These are phyloP conservation scores for Gulo gulo DNA, from an alignment of 2,113 vertebrate genomes.

Conservation along the genomic window DNA sequence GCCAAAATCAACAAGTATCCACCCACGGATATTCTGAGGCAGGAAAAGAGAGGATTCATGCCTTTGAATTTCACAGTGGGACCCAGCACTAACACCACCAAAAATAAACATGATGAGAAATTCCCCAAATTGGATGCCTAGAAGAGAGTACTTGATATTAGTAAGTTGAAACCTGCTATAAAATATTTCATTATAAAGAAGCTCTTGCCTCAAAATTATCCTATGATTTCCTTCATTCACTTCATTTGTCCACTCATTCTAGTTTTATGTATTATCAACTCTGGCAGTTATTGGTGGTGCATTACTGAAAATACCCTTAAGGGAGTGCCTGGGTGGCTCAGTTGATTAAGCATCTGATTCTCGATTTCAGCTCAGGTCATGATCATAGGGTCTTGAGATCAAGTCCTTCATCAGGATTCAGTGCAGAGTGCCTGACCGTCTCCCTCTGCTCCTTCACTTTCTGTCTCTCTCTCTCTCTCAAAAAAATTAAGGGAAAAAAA, in stretches of 20 bases:
- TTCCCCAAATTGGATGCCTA: not conserved
- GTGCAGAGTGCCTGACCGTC: not conserved
- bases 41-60: fast-evolving
- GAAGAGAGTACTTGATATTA: not conserved
- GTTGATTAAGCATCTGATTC: not conserved
- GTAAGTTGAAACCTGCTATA: not conserved
- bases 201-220: not conserved
- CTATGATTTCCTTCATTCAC: not conserved
- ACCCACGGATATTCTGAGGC: not conserved
- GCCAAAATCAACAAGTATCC: not conserved
- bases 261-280: not conserved
- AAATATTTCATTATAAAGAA: not conserved
- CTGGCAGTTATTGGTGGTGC: not conserved
- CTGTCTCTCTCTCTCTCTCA: not conserved
- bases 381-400: not conserved
- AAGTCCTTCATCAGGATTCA: not conserved
- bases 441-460: not conserved
- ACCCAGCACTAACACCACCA: not conserved
- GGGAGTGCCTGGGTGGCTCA: not conserved
- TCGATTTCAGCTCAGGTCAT: not conserved
- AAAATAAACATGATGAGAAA: not conserved
- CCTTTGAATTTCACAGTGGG: not conserved
- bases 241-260: not conserved
- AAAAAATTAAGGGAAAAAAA: not conserved
- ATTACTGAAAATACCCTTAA: not conserved